phyloP scores from a whole-genome alignment of 2,113 vertebrate genomes.

The Damaliscus lunatus region DNA sequence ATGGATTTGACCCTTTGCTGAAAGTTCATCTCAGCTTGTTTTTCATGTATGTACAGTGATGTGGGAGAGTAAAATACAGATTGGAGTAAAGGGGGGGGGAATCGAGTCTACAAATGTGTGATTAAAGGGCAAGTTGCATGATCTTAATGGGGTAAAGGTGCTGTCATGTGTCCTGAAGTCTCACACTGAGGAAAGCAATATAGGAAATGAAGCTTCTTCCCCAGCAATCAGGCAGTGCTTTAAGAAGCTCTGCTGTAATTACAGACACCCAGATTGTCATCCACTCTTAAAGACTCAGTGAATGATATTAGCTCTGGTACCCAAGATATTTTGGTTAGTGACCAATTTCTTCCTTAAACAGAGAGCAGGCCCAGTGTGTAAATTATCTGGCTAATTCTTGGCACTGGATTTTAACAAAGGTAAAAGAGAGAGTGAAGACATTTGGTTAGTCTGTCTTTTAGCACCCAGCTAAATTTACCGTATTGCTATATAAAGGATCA shows the following conservation, averaged over 20 bases:
- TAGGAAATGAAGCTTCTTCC: not conserved
- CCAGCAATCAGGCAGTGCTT: not conserved
- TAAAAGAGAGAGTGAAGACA: not conserved
- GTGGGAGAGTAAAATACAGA: not conserved
- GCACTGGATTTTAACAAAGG: not conserved
- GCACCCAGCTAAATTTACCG: not conserved
- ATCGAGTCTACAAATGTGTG: not conserved
- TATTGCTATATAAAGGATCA: not conserved
- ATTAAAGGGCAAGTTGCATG: not conserved
- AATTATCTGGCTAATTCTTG: not conserved
- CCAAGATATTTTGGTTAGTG: not conserved
- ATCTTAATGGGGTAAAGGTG: not conserved
- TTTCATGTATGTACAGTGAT: not conserved
- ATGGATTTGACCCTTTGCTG: not conserved
- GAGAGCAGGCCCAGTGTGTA: not conserved
- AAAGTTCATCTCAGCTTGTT: not conserved
- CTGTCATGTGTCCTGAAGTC: not conserved
- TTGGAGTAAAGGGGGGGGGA: not conserved
- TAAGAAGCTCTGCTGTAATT: not conserved
- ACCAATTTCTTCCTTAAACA: constrained; percentile 11
- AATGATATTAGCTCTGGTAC: not conserved
- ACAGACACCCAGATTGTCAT: not conserved
- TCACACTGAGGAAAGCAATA: not conserved
- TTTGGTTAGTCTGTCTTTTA: not conserved
- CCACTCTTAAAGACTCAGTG: not conserved